Evolutionary conservation across 2,797 vertebrate species (phyloP).

Genomic region (Crypturellus tataupa): DNA sequence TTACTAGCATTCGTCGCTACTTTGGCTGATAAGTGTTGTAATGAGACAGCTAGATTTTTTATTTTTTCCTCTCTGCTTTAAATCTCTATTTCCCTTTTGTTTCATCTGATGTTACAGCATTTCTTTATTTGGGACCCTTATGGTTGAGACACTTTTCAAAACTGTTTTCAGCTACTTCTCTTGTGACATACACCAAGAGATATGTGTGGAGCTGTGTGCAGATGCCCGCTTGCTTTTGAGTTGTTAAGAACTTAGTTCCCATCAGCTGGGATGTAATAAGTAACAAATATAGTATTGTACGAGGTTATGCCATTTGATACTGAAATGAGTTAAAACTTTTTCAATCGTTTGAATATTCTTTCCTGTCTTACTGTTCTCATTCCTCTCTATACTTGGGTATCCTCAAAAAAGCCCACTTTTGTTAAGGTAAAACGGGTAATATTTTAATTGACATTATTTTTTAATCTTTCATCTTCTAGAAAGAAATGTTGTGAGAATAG

Average conservation of each 20-base stretch:
- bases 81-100: neutral
- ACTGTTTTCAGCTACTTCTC: neutral
- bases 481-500: neutral
- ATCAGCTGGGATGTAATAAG: neutral
- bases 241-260: neutral
- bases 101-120: neutral
- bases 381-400: neutral
- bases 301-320: neutral
- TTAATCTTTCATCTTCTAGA: neutral
- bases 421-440: neutral
- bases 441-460: neutral
- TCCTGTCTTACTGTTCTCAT: neutral
- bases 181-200: neutral
- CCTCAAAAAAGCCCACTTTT: neutral
- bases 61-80: neutral
- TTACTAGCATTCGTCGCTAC: neutral
- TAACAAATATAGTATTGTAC: neutral
- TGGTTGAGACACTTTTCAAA: neutral
- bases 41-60: neutral
- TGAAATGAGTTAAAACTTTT: neutral
- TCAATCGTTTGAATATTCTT: neutral
- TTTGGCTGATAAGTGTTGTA: neutral
- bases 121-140: neutral
- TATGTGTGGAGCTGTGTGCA: fast-evolving
- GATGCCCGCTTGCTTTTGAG: neutral